Conservation (phyloP, 2,888 invertebrate species). For the Arctia plantaginis region DNA sequence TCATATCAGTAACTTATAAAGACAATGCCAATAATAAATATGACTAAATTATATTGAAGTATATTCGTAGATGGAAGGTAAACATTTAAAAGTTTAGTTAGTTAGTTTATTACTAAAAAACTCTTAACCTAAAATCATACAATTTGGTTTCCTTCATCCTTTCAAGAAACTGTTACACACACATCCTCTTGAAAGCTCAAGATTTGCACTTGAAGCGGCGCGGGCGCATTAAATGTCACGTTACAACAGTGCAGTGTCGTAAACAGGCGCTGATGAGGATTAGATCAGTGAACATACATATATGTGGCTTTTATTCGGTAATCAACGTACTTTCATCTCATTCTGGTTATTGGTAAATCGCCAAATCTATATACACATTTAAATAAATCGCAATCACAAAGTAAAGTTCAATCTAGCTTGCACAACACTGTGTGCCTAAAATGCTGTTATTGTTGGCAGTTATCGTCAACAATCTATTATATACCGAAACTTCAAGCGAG, state of each 20-base stretch:
- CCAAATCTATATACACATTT: slow-evolving; percentile 1
- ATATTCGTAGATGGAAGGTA: background rate
- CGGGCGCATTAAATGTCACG: slow-evolving; percentile 60
- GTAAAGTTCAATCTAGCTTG: background rate
- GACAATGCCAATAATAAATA: too few relatives aligned
- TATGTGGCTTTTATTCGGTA: background rate
- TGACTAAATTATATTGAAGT: background rate
- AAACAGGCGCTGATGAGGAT: slow-evolving; percentile 38
- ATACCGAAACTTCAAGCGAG: background rate
- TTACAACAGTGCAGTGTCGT: slow-evolving; percentile 59
- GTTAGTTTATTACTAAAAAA: background rate
- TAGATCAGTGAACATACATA: background rate
- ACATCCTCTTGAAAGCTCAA: slow-evolving; percentile 60
- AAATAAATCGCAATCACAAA: background rate
- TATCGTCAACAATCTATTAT: background rate
- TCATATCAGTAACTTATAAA: too few relatives aligned
- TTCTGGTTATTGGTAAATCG: background rate
- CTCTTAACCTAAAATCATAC: background rate
- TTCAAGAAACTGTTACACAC: background rate
- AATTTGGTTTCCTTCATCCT: background rate
- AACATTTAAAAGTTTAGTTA: too few relatives aligned
- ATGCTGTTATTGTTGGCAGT: background rate
- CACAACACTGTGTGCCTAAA: background rate
- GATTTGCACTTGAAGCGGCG: slow-evolving; percentile 60
- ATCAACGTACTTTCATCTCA: background rate